phyloP scores from a whole-genome alignment of 2,797 vertebrate species.

The Staurois parvus region DNA sequence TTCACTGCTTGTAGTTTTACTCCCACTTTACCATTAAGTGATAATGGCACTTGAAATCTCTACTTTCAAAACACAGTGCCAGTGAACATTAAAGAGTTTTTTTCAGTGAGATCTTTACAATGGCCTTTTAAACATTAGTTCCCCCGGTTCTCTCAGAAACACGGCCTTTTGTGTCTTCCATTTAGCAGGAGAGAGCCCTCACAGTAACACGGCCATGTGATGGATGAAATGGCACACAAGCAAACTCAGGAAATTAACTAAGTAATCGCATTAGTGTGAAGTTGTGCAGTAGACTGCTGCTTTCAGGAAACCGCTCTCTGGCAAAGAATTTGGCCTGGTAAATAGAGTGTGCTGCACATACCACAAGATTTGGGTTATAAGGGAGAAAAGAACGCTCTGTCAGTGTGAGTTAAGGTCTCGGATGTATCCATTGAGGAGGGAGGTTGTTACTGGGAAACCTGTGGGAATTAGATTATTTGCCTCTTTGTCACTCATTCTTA shows the following conservation, averaged over 20 bases:
- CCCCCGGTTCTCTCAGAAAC: slow-evolving; percentile 11
- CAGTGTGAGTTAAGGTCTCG: slow-evolving; percentile 40
- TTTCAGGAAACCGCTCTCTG: slow-evolving; percentile 84
- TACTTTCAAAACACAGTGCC: slow-evolving; percentile 43
- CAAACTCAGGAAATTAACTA: slow-evolving; percentile 93
- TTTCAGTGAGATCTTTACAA: slow-evolving; percentile 34
- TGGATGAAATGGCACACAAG: slow-evolving; percentile 87
- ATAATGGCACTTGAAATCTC: slow-evolving; percentile 10
- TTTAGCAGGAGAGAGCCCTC: slow-evolving; percentile 71
- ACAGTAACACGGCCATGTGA: slow-evolving; percentile 79
- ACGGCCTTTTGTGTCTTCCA: slow-evolving; percentile 35
- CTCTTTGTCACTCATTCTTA: slow-evolving; percentile 23
- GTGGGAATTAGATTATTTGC: slow-evolving; percentile 43
- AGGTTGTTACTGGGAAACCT: slow-evolving; percentile 27
- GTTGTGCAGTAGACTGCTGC: slow-evolving; percentile 82
- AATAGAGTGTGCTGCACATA: slow-evolving; percentile 67
- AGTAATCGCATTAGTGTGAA: slow-evolving; percentile 92
- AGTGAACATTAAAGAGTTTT: slow-evolving; percentile 30
- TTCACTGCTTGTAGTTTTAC: not conserved
- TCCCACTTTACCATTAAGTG: slow-evolving; percentile 17
- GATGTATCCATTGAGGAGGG: slow-evolving; percentile 30
- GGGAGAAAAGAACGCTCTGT: slow-evolving; percentile 38
- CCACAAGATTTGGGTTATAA: slow-evolving; percentile 68
- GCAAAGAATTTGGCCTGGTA: slow-evolving; percentile 78
- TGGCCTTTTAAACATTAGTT: slow-evolving; percentile 62